These are phyloP conservation scores for Paralichthys olivaceus DNA, from an alignment of 2,113 vertebrate genomes.

Conservation along the genomic window DNA sequence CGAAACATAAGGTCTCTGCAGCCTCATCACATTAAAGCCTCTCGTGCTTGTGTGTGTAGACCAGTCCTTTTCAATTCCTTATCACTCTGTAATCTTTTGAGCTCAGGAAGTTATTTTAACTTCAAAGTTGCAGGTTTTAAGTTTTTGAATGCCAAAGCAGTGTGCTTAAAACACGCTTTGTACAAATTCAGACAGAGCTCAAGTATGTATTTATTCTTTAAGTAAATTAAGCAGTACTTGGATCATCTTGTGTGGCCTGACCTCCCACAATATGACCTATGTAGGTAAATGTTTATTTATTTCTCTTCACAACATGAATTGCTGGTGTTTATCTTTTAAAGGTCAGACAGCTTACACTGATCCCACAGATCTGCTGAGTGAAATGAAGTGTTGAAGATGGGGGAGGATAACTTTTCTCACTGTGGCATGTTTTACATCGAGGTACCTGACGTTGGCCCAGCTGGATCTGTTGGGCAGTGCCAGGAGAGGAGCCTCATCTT, in stretches of 20 bases:
- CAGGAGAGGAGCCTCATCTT: slow-evolving; percentile 86
- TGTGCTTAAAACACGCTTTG: slow-evolving; percentile 23
- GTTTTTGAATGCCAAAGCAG: slow-evolving; percentile 21
- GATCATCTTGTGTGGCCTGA: slow-evolving; percentile 64
- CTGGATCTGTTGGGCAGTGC: slow-evolving; percentile 83
- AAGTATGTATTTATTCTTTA: slow-evolving; percentile 23
- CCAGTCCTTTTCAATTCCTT: slow-evolving; percentile 50
- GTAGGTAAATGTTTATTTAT: slow-evolving; percentile 45
- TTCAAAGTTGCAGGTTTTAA: slow-evolving; percentile 39
- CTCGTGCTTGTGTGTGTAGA: slow-evolving; percentile 35
- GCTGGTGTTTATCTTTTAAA: slow-evolving; percentile 47
- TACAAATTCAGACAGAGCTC: slow-evolving; percentile 29
- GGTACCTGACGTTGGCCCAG: slow-evolving; percentile 89
- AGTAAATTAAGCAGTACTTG: slow-evolving; percentile 48
- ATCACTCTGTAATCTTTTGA: slow-evolving; percentile 65
- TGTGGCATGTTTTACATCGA: slow-evolving; percentile 12
- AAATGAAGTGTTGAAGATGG: slow-evolving; percentile 19
- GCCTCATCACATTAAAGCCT: slow-evolving; percentile 64
- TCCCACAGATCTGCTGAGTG: slow-evolving; percentile 15
- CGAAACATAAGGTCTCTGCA: slow-evolving; percentile 53
- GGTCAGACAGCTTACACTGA: slow-evolving; percentile 19
- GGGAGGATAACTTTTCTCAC: background rate
- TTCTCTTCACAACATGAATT: slow-evolving; percentile 44
- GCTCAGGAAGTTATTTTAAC: slow-evolving; percentile 68
- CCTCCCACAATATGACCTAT: slow-evolving; percentile 19